phyloP scores from a whole-genome alignment of 1,140 invertebrate species.

The Drosophila hydei region DNA sequence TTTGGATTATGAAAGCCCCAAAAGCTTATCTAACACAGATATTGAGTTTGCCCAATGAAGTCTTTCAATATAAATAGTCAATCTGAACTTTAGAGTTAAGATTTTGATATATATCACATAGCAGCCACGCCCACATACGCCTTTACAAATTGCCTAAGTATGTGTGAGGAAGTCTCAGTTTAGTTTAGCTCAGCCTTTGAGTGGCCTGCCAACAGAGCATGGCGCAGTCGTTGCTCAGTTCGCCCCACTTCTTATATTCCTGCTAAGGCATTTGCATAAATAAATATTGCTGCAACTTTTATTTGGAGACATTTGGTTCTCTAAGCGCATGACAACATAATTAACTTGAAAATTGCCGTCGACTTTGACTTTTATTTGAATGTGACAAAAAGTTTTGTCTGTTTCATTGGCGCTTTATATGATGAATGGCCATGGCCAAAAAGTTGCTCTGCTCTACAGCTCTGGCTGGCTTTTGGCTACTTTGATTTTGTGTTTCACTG shows the following conservation, averaged over 20 bases:
- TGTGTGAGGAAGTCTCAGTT: too few species aligned
- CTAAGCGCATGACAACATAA: conserved; percentile 72
- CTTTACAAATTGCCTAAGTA: too few species aligned
- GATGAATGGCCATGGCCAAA: conserved; percentile 59
- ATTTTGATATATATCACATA: too few species aligned
- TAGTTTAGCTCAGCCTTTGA: too few species aligned
- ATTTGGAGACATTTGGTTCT: conserved; percentile 28
- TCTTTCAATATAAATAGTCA: too few species aligned
- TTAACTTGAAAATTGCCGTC: conserved; percentile 55
- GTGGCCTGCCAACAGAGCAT: too few species aligned
- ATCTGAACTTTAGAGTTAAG: too few species aligned
- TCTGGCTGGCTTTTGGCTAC: conserved; percentile 33
- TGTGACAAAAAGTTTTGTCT: conserved; percentile 34
- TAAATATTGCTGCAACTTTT: conserved; percentile 40
- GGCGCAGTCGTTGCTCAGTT: not conserved
- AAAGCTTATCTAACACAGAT: too few species aligned
- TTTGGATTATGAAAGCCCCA: too few species aligned
- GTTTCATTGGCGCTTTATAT: conserved; percentile 35
- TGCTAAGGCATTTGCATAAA: conserved; percentile 27
- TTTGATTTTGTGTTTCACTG: conserved; percentile 57
- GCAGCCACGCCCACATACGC: too few species aligned
- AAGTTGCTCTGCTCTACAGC: conserved; percentile 28
- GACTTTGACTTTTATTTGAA: conserved; percentile 21
- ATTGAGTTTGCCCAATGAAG: too few species aligned
- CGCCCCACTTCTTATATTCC: not conserved